These are phyloP conservation scores for Leptinotarsa undecemlineata DNA, from an alignment of 1,140 invertebrate genomes.

Conservation along the genomic window DNA sequence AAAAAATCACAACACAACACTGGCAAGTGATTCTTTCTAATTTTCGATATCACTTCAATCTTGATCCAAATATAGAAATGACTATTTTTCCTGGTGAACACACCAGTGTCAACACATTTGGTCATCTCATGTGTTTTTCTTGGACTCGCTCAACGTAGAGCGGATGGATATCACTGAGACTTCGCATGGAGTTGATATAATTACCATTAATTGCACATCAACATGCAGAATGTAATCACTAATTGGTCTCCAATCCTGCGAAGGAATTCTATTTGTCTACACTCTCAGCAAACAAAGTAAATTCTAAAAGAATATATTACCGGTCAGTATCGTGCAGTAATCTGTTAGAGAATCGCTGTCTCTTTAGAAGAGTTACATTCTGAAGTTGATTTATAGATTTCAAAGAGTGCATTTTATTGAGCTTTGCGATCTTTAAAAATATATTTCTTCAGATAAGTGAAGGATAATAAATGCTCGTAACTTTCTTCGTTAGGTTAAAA, in stretches of 20 bases:
- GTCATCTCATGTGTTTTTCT: not conserved
- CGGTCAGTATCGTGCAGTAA: not conserved
- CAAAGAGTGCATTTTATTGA: too few species aligned
- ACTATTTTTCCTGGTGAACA: not conserved
- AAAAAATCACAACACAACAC: too few species aligned
- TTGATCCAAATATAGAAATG: too few species aligned
- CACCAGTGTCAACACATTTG: not conserved
- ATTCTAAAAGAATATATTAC: not conserved
- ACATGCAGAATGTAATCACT: not conserved
- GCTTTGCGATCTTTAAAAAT: too few species aligned
- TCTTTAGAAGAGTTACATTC: not conserved
- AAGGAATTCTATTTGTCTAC: not conserved
- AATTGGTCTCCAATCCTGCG: not conserved
- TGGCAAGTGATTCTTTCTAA: too few species aligned
- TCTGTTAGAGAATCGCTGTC: not conserved
- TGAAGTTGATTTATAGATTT: too few species aligned
- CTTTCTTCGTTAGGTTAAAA: too few species aligned
- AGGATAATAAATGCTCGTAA: too few species aligned
- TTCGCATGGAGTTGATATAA: not conserved
- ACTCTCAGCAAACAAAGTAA: not conserved
- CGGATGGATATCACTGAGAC: not conserved
- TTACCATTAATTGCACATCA: slow-evolving; percentile 5
- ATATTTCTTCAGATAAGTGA: too few species aligned
- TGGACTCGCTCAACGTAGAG: not conserved
- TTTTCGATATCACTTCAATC: too few species aligned